Percentiles rank a stretch among this genome's conserved stretches.
phyloP scores from a whole-genome alignment of 2,797 vertebrate genomes.

The Lithobates sylvaticus region DNA sequence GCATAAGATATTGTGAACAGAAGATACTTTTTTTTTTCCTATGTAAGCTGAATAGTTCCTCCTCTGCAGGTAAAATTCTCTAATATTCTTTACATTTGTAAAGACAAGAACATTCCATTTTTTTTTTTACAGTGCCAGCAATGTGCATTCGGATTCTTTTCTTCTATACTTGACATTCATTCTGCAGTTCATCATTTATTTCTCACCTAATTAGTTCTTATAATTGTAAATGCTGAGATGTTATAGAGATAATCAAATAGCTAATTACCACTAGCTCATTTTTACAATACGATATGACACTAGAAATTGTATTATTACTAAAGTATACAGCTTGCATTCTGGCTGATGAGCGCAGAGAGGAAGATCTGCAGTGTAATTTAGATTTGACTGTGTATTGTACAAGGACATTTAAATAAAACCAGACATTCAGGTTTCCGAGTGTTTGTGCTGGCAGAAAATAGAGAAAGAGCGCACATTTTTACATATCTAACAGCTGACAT shows the following conservation, averaged over 20 bases:
- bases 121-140: not conserved
- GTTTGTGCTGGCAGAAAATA: conserved; percentile 27
- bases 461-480: conserved; percentile 7
- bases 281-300: conserved; percentile 56
- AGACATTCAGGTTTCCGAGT: conserved; percentile 21
- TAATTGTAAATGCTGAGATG: conserved; percentile 59
- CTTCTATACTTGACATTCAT: conserved; percentile 42
- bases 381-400: conserved; percentile 36
- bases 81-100: not conserved
- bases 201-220: conserved; percentile 57
- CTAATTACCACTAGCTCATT: conserved; percentile 53
- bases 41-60: no score
- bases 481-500: not conserved
- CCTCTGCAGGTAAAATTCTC: not conserved
- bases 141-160: not conserved
- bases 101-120: not conserved
- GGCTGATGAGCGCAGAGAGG: conserved; percentile 21
- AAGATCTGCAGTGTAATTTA: conserved; percentile 43
- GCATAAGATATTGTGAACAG: no score
- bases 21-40: no score
- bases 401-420: conserved; percentile 42
- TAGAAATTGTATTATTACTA: conserved; percentile 56
- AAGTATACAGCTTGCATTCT: conserved; percentile 32
- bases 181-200: conserved; percentile 54
- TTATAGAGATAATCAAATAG: conserved; percentile 56